Evolutionary conservation across 2,113 vertebrate species (phyloP).

Genomic region (Morone chrysops): DNA sequence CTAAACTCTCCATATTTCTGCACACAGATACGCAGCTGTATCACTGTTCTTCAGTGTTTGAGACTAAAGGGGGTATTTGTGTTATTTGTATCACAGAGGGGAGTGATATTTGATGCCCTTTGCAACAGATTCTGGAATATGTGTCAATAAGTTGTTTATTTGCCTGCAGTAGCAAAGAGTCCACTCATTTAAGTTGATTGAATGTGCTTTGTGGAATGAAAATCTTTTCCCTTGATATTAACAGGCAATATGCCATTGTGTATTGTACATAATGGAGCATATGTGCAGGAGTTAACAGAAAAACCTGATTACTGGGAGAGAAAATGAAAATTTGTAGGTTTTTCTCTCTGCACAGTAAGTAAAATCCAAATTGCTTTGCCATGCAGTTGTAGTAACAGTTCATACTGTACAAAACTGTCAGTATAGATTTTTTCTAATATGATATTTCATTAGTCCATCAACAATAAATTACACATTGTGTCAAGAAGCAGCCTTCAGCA

Average conservation of each 20-base stretch:
- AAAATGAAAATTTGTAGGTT: constrained; percentile 21
- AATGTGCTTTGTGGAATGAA: constrained; percentile 58
- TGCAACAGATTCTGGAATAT: constrained; percentile 32
- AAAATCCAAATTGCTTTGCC: too few relatives aligned
- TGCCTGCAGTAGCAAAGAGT: constrained; percentile 15
- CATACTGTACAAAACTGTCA: not conserved
- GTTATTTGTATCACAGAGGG: constrained; percentile 32
- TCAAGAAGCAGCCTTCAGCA: not conserved
- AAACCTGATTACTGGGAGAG: constrained; percentile 25
- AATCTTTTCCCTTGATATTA: constrained; percentile 55
- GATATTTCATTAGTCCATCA: not conserved
- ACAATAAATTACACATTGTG: not conserved
- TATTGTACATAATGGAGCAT: constrained; percentile 38
- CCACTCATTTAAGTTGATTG: constrained; percentile 63
- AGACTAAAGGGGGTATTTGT: constrained; percentile 25
- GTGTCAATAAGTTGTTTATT: constrained; percentile 49
- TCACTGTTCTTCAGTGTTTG: not conserved
- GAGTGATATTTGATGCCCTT: constrained; percentile 40
- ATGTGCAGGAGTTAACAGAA: constrained; percentile 39
- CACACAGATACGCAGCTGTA: constrained; percentile 1
- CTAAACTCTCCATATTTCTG: constrained; percentile 47
- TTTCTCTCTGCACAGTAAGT: not conserved
- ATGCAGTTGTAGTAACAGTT: not conserved
- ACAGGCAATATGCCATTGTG: constrained; percentile 35
- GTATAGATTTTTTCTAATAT: too few relatives aligned